phyloP scores from a whole-genome alignment of 2,888 invertebrate genomes.

The Dorcus parallelipipedus region DNA sequence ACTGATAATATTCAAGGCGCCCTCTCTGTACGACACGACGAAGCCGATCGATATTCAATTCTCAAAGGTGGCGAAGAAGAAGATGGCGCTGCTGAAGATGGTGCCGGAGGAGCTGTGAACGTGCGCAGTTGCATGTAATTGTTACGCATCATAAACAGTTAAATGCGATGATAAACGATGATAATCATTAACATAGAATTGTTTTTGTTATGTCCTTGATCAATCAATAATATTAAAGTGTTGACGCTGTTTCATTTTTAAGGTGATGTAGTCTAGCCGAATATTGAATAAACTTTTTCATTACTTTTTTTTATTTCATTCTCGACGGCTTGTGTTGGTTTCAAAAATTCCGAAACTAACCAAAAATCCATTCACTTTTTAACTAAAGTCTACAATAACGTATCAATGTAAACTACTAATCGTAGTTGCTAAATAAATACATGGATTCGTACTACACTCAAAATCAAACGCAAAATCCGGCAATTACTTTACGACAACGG shows the following conservation, averaged over 20 bases:
- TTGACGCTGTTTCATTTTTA: slow-evolving; percentile 40
- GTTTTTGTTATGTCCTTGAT: slow-evolving; percentile 41
- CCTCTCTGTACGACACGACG: slow-evolving; percentile 86
- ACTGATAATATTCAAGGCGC: slow-evolving; percentile 84
- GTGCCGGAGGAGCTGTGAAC: slow-evolving; percentile 59
- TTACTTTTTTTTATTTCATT: slow-evolving; percentile 17
- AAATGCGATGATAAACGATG: slow-evolving; percentile 44
- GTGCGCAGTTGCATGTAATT: slow-evolving; percentile 18
- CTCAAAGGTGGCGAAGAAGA: slow-evolving; percentile 89
- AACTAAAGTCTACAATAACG: too few relatives aligned
- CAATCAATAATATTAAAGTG: slow-evolving; percentile 39
- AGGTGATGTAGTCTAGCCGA: slow-evolving; percentile 37
- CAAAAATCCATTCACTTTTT: too few relatives aligned
- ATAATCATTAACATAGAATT: slow-evolving; percentile 46
- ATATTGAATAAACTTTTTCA: slow-evolving; percentile 39
- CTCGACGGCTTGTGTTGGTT: too few relatives aligned
- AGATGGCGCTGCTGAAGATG: slow-evolving; percentile 84
- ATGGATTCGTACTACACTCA: too few relatives aligned
- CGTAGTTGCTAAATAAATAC: too few relatives aligned
- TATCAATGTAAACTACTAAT: too few relatives aligned
- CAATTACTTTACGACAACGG: too few relatives aligned
- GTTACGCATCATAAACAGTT: slow-evolving; percentile 18
- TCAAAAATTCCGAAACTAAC: too few relatives aligned
- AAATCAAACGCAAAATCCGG: too few relatives aligned
- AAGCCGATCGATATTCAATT: slow-evolving; percentile 86